Conservation (phyloP, 2,888 invertebrate species). For the Ennomos erosarius region DNA sequence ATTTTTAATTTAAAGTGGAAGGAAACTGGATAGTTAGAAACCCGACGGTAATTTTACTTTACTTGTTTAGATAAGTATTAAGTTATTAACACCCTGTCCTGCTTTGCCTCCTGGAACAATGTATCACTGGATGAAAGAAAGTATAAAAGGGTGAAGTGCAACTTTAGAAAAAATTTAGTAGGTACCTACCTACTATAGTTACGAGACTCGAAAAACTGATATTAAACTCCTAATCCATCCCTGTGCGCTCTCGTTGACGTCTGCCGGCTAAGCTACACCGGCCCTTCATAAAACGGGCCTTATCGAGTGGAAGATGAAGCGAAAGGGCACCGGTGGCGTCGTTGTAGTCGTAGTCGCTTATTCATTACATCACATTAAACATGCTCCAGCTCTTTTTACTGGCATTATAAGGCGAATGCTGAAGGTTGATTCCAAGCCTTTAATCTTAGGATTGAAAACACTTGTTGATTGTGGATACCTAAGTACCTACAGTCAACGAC, state of each 20-base stretch:
- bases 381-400: constrained; percentile 53
- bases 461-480: constrained; percentile 38
- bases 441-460: constrained; percentile 39
- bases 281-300: constrained; percentile 63
- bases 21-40: too few species aligned
- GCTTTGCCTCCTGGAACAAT: too few species aligned
- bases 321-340: constrained; percentile 58
- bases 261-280: constrained; percentile 53
- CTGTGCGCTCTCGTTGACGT: constrained; percentile 55
- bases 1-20: too few species aligned
- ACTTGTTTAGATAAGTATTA: too few species aligned
- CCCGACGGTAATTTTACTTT: too few species aligned
- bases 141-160: too few species aligned
- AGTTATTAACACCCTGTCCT: too few species aligned
- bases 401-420: constrained; percentile 28
- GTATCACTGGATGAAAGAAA: too few species aligned
- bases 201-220: too few species aligned
- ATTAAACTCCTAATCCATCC: constrained; percentile 46
- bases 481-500: background rate
- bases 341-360: constrained; percentile 59
- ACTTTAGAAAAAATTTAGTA: too few species aligned
- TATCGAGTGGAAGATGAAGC: constrained; percentile 62
- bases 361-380: constrained; percentile 76
- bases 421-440: constrained; percentile 48
- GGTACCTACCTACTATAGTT: too few species aligned